phyloP scores from a whole-genome alignment of 2,797 vertebrate genomes.

The Lindbergichthys nudifrons region DNA sequence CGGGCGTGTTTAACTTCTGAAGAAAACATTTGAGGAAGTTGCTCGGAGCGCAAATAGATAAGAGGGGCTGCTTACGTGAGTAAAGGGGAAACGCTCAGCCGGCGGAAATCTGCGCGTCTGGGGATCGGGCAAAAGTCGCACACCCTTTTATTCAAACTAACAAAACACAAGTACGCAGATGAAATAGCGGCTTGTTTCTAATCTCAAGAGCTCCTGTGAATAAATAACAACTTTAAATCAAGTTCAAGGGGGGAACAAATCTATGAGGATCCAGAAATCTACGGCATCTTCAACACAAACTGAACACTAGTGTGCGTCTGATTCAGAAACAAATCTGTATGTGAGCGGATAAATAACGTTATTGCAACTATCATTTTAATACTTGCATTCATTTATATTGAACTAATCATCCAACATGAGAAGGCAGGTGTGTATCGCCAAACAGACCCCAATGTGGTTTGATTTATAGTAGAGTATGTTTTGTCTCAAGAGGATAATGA shows the following conservation, averaged over 20 bases:
- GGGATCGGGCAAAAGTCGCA: constrained; percentile 47
- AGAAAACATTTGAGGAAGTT: constrained; percentile 79
- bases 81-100: constrained; percentile 52
- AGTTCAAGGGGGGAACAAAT: constrained; percentile 14
- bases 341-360: constrained; percentile 3
- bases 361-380: background rate
- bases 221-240: constrained; percentile 41
- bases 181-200: background rate
- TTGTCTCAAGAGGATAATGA: background rate
- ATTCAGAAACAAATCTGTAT: background rate
- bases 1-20: constrained; percentile 81
- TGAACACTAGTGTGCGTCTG: background rate
- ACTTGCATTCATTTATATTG: constrained; percentile 23
- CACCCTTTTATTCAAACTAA: constrained; percentile 5
- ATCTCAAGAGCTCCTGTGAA: background rate
- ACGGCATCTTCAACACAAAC: background rate
- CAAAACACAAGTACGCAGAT: background rate
- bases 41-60: constrained; percentile 79
- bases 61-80: constrained; percentile 49
- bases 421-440: constrained; percentile 21
- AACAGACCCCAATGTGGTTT: background rate
- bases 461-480: background rate
- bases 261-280: background rate
- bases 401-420: constrained; percentile 1
- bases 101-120: constrained; percentile 55